A percentile compares a stretch with the other conserved stretches of the same genome.
Evolutionary conservation across 2,888 invertebrate genomes (phyloP).

Genomic region (Brassicogethes aeneus): DNA sequence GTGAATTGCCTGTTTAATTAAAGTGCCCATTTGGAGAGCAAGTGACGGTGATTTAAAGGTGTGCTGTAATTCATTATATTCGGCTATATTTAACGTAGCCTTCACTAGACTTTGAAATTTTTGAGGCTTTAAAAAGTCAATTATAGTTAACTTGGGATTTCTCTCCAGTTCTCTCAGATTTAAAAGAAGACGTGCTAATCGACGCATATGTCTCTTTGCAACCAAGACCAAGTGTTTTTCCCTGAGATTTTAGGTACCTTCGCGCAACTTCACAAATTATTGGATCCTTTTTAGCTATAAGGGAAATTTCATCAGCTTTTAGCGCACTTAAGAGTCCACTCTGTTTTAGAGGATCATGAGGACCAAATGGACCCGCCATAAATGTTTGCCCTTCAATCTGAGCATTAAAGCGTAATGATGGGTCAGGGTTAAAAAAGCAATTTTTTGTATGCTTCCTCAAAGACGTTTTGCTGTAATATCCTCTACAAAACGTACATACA

Average conservation of each 20-base stretch:
- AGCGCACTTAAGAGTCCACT: slow-evolving; percentile 10
- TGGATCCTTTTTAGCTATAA: too few species aligned
- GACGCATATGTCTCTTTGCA: too few species aligned
- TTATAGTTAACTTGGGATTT: not conserved
- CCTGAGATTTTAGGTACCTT: too few species aligned
- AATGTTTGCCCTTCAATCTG: slow-evolving; percentile 10
- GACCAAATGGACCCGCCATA: slow-evolving; percentile 10
- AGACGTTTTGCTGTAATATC: slow-evolving; percentile 10
- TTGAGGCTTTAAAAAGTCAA: not conserved
- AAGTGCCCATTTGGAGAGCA: too few species aligned
- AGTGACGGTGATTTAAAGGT: too few species aligned
- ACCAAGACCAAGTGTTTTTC: slow-evolving; percentile 11
- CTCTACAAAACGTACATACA: slow-evolving; percentile 8
- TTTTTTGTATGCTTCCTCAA: slow-evolving; percentile 12
- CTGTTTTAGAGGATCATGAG: slow-evolving; percentile 8
- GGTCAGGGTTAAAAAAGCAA: slow-evolving; percentile 11
- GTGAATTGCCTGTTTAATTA: too few species aligned
- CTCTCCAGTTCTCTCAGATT: too few species aligned
- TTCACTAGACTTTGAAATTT: slow-evolving; percentile 1
- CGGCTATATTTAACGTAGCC: too few species aligned
- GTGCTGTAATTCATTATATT: too few species aligned
- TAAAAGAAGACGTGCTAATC: too few species aligned
- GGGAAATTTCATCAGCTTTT: too few species aligned
- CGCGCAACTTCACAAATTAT: too few species aligned
- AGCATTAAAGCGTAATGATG: slow-evolving; percentile 7